phyloP scores from a whole-genome alignment of 2,113 vertebrate species.

The Lampris incognitus region DNA sequence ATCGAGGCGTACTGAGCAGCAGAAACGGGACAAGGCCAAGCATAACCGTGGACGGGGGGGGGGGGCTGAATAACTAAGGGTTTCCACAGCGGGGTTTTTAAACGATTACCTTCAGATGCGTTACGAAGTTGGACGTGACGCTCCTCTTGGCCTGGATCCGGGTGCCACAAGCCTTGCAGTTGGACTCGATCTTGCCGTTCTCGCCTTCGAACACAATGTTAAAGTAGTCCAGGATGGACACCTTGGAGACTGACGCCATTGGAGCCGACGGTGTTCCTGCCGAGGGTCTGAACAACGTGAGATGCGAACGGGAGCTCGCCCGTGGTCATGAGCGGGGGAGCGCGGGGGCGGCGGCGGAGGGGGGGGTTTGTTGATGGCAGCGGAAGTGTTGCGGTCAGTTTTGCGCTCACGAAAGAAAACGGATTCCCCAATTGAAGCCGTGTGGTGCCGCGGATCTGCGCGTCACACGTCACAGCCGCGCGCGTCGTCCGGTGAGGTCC shows the following conservation, averaged over 20 bases:
- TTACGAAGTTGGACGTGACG: constrained; percentile 87
- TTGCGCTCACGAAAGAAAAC: constrained; percentile 50
- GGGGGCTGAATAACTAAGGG: background rate
- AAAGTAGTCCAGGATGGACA: constrained; percentile 87
- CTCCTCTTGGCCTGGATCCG: constrained; percentile 85
- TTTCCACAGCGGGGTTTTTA: constrained; percentile 14
- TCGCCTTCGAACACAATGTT: constrained; percentile 86
- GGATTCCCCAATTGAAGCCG: constrained; percentile 24
- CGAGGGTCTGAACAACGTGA: constrained; percentile 55
- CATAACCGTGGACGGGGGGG: background rate
- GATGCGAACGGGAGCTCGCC: constrained; percentile 49
- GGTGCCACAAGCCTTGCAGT: constrained; percentile 85
- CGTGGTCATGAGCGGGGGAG: constrained; percentile 51
- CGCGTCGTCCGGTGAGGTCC: too few species aligned
- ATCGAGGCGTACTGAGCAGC: background rate
- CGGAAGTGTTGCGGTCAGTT: constrained; percentile 18
- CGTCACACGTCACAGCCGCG: too few species aligned
- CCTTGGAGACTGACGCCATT: constrained; percentile 85
- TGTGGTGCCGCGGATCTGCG: background rate
- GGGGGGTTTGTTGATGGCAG: constrained; percentile 2
- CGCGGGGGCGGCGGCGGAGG: too few species aligned
- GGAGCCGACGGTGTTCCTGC: constrained; percentile 54
- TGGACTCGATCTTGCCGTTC: constrained; percentile 87
- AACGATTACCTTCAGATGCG: constrained; percentile 83
- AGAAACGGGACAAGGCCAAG: background rate